Conservation (phyloP, 2,888 invertebrate species). For the Callinectes sapidus region DNA sequence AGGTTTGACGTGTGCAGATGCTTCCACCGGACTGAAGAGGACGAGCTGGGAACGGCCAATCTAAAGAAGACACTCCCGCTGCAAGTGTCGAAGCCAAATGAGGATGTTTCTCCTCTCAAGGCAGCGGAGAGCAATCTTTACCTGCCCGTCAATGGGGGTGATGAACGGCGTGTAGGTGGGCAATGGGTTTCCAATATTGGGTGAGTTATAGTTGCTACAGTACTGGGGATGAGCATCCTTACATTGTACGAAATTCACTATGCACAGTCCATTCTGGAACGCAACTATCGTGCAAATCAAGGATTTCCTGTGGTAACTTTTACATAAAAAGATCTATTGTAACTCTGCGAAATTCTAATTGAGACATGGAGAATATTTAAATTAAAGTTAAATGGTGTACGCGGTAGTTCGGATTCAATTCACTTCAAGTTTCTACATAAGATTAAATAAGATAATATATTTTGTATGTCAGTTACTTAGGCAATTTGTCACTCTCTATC, state of each 20-base stretch:
- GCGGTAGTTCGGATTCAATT: background rate
- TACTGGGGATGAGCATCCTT: no score
- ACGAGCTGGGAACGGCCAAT: conserved; percentile 34
- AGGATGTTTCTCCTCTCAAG: background rate
- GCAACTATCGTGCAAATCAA: no score
- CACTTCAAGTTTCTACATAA: background rate
- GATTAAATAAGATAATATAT: background rate
- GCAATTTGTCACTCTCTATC: background rate
- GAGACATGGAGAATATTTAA: background rate
- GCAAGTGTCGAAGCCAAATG: background rate
- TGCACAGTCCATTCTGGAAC: no score
- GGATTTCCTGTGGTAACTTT: background rate
- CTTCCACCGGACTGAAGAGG: conserved; percentile 42
- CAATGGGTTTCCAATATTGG: background rate
- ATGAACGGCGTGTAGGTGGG: background rate
- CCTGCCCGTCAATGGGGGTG: background rate
- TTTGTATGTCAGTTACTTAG: background rate
- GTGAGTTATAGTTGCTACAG: no score
- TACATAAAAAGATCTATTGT: background rate
- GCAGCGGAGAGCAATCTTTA: conserved; percentile 48
- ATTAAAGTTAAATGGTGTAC: no score
- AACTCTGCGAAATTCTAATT: background rate
- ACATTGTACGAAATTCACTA: no score
- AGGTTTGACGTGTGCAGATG: conserved; percentile 57
- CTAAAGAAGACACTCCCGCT: background rate